Evolutionary conservation across 2,888 invertebrate genomes (phyloP), one percentile per base, ranked within the genome.

Genomic region (Myopa tessellatipennis): DNA sequence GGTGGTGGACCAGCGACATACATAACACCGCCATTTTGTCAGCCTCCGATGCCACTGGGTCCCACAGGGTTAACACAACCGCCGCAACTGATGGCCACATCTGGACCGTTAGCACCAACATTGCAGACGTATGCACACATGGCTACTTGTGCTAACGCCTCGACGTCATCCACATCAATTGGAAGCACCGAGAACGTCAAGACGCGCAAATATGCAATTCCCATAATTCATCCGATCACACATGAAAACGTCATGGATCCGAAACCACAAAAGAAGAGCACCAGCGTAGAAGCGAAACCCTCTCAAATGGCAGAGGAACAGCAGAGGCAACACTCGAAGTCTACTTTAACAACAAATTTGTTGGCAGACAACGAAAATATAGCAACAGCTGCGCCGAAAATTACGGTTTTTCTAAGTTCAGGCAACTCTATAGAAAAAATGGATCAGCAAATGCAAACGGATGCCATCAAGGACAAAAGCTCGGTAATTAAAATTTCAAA

Each of bases 201-300:
- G 40, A 81, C 81, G 55, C 88, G 89, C 26, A 82, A 73, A 40
- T 83, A 87, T 77, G 89, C 89, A n/a, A 84, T 89, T 74, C 87
- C 88, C 10, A 89, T 89, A 4, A 87, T 89, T 70, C 81, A 89
- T 83, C 89, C 89, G 4, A 81, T 83, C 10, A 89, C 89, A n/a
- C 80, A 83, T 6, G 87, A 88, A 80, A 83, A 88, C 77, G 81
- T 85, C 4, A 65, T 88, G 52, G 87, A 88, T 67, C 81, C 82
- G 34, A 85, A 82, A 4, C 82, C 83, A 10, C 82, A 84, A 61
- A 84, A 78, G 81, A 85, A 79, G 79, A 85, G 26, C 45, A 82
- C 84, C 8, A 81, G 83, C 26, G 81, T 83, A n/a, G 82, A 79
- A 63, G 79, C 70, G 14, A 80, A 78, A 55, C 79, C 81, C 1